These are phyloP conservation scores for Cremastinae sp. DNA, from an alignment of 2,888 invertebrate species.

Conservation along the genomic window DNA sequence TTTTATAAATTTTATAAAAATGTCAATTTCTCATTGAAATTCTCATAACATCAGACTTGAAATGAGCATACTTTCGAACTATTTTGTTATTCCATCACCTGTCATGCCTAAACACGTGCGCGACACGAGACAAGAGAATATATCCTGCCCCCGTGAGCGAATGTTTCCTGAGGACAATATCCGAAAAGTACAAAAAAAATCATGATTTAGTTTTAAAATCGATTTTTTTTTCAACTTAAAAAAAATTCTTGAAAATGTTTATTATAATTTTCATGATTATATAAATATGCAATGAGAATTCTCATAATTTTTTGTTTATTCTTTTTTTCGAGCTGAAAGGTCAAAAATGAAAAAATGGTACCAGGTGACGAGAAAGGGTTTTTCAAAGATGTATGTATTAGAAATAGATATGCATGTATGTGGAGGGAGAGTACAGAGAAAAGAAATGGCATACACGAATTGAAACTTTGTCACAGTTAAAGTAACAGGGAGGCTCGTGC, in stretches of 20 bases:
- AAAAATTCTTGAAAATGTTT: not conserved
- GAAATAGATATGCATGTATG: slow-evolving; percentile 55
- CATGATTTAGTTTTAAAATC: not conserved
- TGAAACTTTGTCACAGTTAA: not conserved
- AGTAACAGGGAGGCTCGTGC: slow-evolving; percentile 68
- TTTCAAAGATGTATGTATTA: not conserved
- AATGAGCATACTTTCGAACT: slow-evolving; percentile 25
- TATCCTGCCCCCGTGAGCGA: slow-evolving; percentile 12
- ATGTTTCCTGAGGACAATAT: slow-evolving; percentile 33
- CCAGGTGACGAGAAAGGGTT: slow-evolving; percentile 66
- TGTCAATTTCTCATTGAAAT: not conserved
- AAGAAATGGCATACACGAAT: slow-evolving; percentile 10
- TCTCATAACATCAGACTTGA: slow-evolving; percentile 16
- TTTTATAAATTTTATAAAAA: no score
- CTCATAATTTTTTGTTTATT: slow-evolving; percentile 17
- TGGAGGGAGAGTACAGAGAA: not conserved
- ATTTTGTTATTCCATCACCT: slow-evolving; percentile 74
- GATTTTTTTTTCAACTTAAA: not conserved
- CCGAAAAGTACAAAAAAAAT: not conserved
- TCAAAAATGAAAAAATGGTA: not conserved
- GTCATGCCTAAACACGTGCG: slow-evolving; percentile 69
- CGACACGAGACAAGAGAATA: slow-evolving; percentile 39
- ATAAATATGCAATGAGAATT: not conserved
- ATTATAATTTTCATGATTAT: not conserved
- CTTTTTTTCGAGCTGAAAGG: not conserved